phyloP scores from a whole-genome alignment of 2,888 invertebrate genomes.

The Stenichneumon culpator region DNA sequence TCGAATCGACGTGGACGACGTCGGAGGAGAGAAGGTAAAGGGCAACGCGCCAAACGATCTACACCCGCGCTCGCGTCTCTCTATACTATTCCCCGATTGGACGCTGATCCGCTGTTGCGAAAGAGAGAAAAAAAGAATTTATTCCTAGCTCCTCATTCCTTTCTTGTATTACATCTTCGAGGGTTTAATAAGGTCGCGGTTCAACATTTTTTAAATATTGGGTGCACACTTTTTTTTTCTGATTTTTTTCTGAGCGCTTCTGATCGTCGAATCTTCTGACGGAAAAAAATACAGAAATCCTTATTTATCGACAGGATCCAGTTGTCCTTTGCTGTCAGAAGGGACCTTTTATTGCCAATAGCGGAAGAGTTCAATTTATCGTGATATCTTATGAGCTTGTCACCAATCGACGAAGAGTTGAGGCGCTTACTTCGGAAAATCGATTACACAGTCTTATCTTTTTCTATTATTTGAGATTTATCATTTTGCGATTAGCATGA shows the following conservation, averaged over 20 bases:
- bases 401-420: background rate
- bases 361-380: background rate
- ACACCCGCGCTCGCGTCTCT: slow-evolving; percentile 9
- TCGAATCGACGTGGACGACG: slow-evolving; percentile 76
- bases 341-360: background rate
- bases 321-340: no score
- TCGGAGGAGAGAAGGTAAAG: slow-evolving; percentile 70
- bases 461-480: background rate
- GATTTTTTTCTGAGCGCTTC: background rate
- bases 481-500: background rate
- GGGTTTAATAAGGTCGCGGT: no score
- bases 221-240: background rate
- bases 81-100: slow-evolving; percentile 42
- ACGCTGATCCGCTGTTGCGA: slow-evolving; percentile 50
- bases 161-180: no score
- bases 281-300: background rate
- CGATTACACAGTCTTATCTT: background rate
- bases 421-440: background rate
- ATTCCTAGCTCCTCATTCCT: no score
- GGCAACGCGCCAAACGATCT: slow-evolving; percentile 69
- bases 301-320: no score
- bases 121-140: no score
- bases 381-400: background rate
- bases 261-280: background rate
- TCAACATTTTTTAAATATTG: no score